These are phyloP conservation scores for Enteromius radiatus DNA, from an alignment of 2,797 vertebrate species.

Conservation along the genomic window DNA sequence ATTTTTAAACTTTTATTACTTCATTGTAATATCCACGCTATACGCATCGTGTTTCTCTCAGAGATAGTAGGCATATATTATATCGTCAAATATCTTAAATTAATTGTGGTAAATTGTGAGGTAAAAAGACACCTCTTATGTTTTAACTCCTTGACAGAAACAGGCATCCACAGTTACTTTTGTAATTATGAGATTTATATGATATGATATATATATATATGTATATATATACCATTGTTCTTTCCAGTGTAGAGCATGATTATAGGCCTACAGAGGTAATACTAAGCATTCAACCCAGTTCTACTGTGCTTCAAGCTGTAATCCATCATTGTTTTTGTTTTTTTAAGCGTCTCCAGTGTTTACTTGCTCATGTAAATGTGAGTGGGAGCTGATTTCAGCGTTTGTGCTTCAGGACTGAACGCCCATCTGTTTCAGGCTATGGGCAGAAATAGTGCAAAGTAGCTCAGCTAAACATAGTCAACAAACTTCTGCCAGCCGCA, in stretches of 20 bases:
- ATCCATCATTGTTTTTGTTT: not conserved
- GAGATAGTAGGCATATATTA: not conserved
- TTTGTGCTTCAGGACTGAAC: constrained; percentile 28
- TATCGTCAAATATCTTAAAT: too few relatives aligned
- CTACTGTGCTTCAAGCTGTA: not conserved
- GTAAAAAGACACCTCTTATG: not conserved
- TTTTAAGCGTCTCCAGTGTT: not conserved
- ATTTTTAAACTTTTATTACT: not conserved
- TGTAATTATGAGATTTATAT: not conserved
- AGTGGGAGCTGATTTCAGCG: constrained; percentile 42
- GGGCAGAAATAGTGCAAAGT: constrained; percentile 56
- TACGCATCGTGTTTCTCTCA: not conserved
- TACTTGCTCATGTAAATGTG: not conserved
- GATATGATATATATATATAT: too few relatives aligned
- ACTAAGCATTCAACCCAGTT: not conserved
- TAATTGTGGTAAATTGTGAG: too few relatives aligned
- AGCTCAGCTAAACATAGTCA: constrained; percentile 66
- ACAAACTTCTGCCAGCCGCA: constrained; percentile 39
- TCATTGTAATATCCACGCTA: not conserved
- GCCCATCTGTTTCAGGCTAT: constrained; percentile 22
- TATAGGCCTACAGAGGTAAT: not conserved
- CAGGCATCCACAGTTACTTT: not conserved
- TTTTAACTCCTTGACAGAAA: not conserved
- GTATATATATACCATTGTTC: not conserved
- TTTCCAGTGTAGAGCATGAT: not conserved